Base-by-base conservation (phyloP, 92 coral and sea anemone species). In the Palythoa caribaeorum region DNA sequence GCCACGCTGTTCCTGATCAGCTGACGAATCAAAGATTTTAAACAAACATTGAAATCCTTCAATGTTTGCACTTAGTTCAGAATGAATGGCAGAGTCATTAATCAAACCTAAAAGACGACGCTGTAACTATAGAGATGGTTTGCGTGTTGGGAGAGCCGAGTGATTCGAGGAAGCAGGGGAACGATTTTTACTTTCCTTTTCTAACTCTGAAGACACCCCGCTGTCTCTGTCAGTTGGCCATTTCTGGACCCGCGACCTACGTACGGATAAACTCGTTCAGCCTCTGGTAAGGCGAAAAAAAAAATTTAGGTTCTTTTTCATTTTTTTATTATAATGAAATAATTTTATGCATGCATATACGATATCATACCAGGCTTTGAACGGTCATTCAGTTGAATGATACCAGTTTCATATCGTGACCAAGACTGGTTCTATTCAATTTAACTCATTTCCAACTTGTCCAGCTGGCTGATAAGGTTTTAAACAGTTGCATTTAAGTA, bases 61-160 rank as follows among this genome's bases (percentile, higher is more conserved):
- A 36, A 52, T 65, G 73, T 81, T 65, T 81, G 40, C 40, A 81
- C 76, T 63, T 52, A 16, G 76, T 14, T 47, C 36, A 47, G 57
- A 81, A 81, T 81, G 86, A 81, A 19, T 66, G 86, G 66, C 86
- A 68, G 76, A 20, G 28, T 81, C 86, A 81, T 81, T 81, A 81
- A 81, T 81, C 76, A 81, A 76, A 66, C 38, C 55, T 47, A 2
- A 62, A 47, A 37, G 59, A 66, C 21, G 86, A 81, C 86, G 86
- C 86, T 81, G 86, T 81, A 63, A 48, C 86, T 81, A 81, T 81
- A 81, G 86, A 65, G 74, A 81, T 81, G 21, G 55, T 81, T 47
- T 65, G 20, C 54, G 5, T 68, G 57, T 14, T 53, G 9, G 47
- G 44, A 9, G 68, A 39, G 12, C 11, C 36, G 35, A 44, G 36